Percentiles rank a stretch among this genome's conserved stretches.
These are phyloP conservation scores for Drosophila takahashii DNA, from an alignment of 1,140 invertebrate species.

Conservation along the genomic window DNA sequence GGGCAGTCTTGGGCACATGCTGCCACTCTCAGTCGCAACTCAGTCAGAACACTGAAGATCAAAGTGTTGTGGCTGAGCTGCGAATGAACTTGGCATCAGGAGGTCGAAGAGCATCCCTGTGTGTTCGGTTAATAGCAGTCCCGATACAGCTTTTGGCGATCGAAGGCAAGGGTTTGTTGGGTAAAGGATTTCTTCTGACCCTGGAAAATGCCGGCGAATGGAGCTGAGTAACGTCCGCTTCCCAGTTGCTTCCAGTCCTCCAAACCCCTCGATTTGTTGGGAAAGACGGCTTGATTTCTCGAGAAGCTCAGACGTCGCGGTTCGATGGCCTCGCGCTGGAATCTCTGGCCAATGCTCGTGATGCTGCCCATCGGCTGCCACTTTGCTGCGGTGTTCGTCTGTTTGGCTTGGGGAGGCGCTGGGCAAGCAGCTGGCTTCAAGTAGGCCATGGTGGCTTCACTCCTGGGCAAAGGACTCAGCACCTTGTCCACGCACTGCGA, in stretches of 20 bases:
- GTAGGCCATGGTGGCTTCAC: conserved; percentile 4
- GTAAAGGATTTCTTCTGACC: conserved; percentile 2
- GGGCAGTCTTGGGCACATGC: not conserved
- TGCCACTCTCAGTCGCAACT: conserved; percentile 15
- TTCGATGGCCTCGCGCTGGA: conserved; percentile 7
- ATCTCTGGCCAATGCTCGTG: not conserved
- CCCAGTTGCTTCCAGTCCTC: conserved; percentile 12
- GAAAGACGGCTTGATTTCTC: not conserved
- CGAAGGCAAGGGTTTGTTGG: not conserved
- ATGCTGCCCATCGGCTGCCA: conserved; percentile 20
- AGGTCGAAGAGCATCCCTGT: not conserved
- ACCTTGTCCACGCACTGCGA: not conserved
- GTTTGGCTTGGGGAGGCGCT: not conserved
- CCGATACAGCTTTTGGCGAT: conserved; percentile 7
- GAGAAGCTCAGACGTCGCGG: not conserved
- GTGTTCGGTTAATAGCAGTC: conserved; percentile 20
- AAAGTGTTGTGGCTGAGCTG: not conserved
- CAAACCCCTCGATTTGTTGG: not conserved
- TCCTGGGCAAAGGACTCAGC: not conserved
- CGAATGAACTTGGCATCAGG: not conserved
- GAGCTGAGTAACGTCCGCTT: not conserved
- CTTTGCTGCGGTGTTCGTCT: not conserved
- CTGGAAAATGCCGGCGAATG: conserved; percentile 22
- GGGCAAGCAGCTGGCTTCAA: conserved; percentile 1
- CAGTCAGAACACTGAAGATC: not conserved